phyloP scores from a whole-genome alignment of 53 echinoderm and acorn worm species.

The Stichopus horrens region DNA sequence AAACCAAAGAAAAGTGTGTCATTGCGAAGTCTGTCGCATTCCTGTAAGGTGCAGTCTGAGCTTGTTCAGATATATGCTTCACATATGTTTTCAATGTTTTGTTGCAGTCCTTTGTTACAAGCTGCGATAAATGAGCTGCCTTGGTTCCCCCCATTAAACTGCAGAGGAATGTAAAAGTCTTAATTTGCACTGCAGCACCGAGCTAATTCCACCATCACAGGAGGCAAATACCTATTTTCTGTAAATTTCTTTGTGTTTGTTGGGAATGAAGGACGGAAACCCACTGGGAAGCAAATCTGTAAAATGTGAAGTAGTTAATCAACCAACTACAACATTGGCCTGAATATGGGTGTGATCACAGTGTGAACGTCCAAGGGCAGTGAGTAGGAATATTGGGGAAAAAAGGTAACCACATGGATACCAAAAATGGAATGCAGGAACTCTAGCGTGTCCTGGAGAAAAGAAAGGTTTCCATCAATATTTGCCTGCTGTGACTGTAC shows the following conservation, averaged over 20 bases:
- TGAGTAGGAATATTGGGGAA: neutral
- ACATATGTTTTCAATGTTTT: neutral
- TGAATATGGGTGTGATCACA: neutral
- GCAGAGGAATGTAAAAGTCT: neutral
- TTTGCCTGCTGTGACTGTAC: too few species aligned
- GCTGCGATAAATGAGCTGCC: too few species aligned
- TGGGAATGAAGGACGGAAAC: slow-evolving; percentile 3
- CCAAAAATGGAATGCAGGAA: too few species aligned
- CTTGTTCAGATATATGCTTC: neutral
- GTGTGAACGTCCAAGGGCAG: neutral
- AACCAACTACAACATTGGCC: neutral
- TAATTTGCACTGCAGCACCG: neutral
- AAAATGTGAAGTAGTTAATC: neutral
- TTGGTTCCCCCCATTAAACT: too few species aligned
- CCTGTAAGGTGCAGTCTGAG: too few species aligned
- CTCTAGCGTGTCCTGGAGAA: too few species aligned
- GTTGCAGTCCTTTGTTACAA: neutral
- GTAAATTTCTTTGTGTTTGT: slow-evolving; percentile 10
- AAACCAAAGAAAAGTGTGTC: too few species aligned
- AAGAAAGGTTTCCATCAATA: too few species aligned
- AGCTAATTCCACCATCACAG: slow-evolving; percentile 11
- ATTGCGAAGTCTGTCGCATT: too few species aligned
- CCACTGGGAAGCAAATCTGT: neutral
- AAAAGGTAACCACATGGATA: too few species aligned
- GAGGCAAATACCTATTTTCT: neutral